Evolutionary conservation across 2,113 vertebrate genomes (phyloP), one percentile per base, ranked within the genome.

Genomic region (Anolis sagrei): DNA sequence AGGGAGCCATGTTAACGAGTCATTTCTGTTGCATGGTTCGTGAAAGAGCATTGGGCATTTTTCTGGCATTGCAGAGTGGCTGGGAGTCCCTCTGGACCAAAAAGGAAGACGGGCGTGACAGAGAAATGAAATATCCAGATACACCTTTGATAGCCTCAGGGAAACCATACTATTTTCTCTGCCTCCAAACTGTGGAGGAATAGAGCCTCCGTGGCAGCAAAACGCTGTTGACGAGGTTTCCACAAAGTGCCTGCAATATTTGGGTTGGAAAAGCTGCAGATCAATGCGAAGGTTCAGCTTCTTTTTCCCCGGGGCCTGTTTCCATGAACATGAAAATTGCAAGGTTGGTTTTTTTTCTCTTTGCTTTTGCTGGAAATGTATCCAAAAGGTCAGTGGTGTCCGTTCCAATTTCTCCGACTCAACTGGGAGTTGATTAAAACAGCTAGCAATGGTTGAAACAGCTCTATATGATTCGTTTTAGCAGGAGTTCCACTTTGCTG

Each of bases 351-450:
- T 44, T n/a, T 19, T 25, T n/a, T 61, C n/a, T 10, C 4, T 61
- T 66, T 27, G 74, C 74, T 23, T 18, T 51, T 6, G 2, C 51
- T 79, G 68, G 18, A 73, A 54, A 29, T 62, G 0, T 5, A 23
- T 34, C 91, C 87, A 74, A 21, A 94, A 95, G 95, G 93, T 96
- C 95, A 95, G 86, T 18, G 23, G 91, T 90, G 78, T 32, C 91
- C 92, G 91, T 89, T 94, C 79, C 87, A 79, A 91, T 95, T 96
- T 95, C 91, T 90, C 76, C 39, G 90, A 93, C 95, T 93, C 94
- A 90, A 92, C 92, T 93, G 93, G 95, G 92, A 95, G 87, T 93
- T 95, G 95, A 96, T 96, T 94, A 94, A 93, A 92, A 86, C 93
- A 87, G 91, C 92, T 86, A 92, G 89, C 89, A 90, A 66, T 0